Percentiles rank a stretch among this genome's conserved stretches.
These are phyloP conservation scores for Eulimnadia texana DNA, from an alignment of 1,140 invertebrate species.

Conservation along the genomic window DNA sequence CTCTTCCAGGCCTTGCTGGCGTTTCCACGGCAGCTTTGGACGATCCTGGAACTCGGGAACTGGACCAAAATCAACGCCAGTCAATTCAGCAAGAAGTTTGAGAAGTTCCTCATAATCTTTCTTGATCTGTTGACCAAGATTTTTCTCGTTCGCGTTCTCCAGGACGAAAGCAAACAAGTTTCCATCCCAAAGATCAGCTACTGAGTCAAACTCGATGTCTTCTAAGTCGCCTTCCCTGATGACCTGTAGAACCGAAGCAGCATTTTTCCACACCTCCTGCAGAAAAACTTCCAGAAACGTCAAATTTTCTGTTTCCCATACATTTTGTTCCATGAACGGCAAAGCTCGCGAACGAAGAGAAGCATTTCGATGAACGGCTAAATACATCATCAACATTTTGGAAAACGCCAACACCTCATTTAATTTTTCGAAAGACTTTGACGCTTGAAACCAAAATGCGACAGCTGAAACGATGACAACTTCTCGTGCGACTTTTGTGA, in stretches of 20 bases:
- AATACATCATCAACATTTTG: background rate
- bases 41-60: no score
- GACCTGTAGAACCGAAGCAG: background rate
- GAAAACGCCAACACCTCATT: background rate
- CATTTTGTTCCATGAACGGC: background rate
- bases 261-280: background rate
- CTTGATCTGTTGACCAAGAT: background rate
- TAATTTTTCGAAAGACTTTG: no score
- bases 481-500: no score
- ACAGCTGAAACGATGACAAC: no score
- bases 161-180: background rate
- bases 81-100: background rate
- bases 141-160: background rate
- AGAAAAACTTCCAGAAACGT: background rate
- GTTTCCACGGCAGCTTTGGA: no score
- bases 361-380: background rate
- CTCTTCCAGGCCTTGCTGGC: no score
- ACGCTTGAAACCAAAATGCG: no score
- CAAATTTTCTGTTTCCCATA: background rate
- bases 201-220: background rate
- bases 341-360: background rate
- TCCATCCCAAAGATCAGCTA: background rate
- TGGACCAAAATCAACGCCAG: no score
- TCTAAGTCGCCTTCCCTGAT: background rate
- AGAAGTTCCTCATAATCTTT: background rate